These are phyloP conservation scores for Psittacula derbiana DNA, from an alignment of 2,797 vertebrate species.

Conservation along the genomic window DNA sequence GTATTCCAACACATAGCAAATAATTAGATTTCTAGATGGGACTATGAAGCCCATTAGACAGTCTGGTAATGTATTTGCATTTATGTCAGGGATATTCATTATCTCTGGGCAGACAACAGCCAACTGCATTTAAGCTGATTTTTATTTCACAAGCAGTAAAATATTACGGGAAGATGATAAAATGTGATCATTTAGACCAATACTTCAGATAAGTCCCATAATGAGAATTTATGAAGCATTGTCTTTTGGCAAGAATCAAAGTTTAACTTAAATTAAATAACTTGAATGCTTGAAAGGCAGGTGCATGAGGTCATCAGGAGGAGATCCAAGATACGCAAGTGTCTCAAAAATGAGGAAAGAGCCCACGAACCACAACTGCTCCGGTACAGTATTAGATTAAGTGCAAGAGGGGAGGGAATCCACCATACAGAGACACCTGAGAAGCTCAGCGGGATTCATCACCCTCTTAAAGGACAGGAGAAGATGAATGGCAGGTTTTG, in stretches of 20 bases:
- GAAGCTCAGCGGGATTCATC: neutral
- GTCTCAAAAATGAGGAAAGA: neutral
- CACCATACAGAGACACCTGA: neutral
- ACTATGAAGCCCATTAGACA: neutral
- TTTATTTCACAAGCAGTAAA: neutral
- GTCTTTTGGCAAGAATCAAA: neutral
- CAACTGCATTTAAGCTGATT: constrained; percentile 27
- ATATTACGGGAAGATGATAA: constrained; percentile 19
- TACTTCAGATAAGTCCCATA: neutral
- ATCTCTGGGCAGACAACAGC: neutral
- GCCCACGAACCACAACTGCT: neutral
- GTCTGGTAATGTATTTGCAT: constrained; percentile 20
- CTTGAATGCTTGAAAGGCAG: neutral
- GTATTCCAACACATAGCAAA: constrained; percentile 11
- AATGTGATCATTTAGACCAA: neutral
- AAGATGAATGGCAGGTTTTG: neutral
- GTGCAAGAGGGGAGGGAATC: neutral
- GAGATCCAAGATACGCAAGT: neutral
- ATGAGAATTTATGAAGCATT: neutral
- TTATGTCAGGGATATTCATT: constrained; percentile 33
- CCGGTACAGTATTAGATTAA: neutral
- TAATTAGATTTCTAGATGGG: constrained; percentile 33
- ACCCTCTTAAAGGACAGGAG: neutral
- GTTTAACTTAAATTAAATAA: constrained; percentile 26
- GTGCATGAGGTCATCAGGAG: neutral